Conservation (phyloP, 2,113 vertebrate genomes). For the Meriones unguiculatus region DNA sequence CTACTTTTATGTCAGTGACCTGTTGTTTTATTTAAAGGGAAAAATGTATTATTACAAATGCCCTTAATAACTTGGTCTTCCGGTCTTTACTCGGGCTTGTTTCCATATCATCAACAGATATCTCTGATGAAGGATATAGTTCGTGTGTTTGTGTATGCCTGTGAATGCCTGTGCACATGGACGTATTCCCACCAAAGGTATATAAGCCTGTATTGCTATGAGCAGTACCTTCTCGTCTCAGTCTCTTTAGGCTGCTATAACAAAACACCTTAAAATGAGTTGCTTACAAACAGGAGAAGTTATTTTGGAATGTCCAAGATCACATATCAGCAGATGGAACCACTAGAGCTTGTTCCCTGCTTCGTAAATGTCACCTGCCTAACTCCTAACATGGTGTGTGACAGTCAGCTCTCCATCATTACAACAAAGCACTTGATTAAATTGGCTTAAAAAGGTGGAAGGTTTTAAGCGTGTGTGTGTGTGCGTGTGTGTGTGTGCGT, state of each 20-base stretch:
- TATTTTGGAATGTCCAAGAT: background rate
- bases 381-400: background rate
- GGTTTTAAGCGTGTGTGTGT: background rate
- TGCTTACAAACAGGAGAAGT: background rate
- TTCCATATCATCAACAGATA: constrained; percentile 9
- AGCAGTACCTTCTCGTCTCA: background rate
- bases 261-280: background rate
- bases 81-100: constrained; percentile 7
- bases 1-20: background rate
- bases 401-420: too few relatives aligned
- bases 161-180: background rate
- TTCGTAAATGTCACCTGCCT: background rate
- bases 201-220: background rate
- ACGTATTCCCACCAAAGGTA: background rate
- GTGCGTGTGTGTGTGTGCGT: background rate
- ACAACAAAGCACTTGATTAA: background rate
- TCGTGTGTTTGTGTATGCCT: background rate
- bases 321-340: background rate
- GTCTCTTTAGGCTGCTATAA: background rate
- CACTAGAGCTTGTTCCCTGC: background rate
- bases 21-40: background rate
- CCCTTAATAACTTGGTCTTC: background rate
- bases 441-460: background rate
- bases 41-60: background rate
- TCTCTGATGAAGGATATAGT: background rate